Percentiles rank a stretch among this genome's conserved stretches.
phyloP scores from a whole-genome alignment of 2,888 invertebrate genomes.

The Apamea sordens region DNA sequence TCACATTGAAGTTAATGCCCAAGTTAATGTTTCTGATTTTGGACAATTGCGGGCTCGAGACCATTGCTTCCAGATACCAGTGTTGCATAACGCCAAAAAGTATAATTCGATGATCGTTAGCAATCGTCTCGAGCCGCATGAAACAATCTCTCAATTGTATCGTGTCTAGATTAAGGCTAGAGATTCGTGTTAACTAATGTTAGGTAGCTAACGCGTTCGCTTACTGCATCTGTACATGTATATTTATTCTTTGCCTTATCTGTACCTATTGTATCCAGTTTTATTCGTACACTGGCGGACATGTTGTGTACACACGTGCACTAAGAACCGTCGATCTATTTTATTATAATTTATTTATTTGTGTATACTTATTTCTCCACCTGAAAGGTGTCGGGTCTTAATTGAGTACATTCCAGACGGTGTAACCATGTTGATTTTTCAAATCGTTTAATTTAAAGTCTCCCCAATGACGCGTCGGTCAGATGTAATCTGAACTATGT shows the following conservation, averaged over 20 bases:
- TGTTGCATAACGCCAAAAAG: conserved; percentile 30
- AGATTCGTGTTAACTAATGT: conserved; percentile 88
- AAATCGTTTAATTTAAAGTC: conserved; percentile 71
- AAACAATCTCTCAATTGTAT: conserved; percentile 73
- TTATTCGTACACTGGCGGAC: conserved; percentile 60
- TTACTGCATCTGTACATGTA: conserved; percentile 80
- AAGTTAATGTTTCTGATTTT: conserved; percentile 77
- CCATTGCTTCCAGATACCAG: conserved; percentile 45
- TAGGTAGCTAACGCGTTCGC: conserved; percentile 87
- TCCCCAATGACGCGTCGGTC: conserved; percentile 72
- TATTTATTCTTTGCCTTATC: conserved; percentile 77
- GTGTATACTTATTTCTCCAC: conserved; percentile 82
- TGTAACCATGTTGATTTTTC: conserved; percentile 87
- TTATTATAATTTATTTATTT: conserved; percentile 74
- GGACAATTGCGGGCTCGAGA: conserved; percentile 61
- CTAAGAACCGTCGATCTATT: conserved; percentile 63
- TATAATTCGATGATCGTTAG: conserved; percentile 15
- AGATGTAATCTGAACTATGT: conserved; percentile 86
- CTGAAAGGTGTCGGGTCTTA: conserved; percentile 90
- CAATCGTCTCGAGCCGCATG: conserved; percentile 52
- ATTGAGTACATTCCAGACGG: conserved; percentile 89
- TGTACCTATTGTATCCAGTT: conserved; percentile 66
- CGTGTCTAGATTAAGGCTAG: conserved; percentile 87
- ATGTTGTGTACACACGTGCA: conserved; percentile 27
- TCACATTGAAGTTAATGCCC: conserved; percentile 73